A percentile compares a stretch with the other conserved stretches of the same genome.
These are phyloP conservation scores for Cervus canadensis DNA, from an alignment of 2,113 vertebrate genomes.

Conservation along the genomic window DNA sequence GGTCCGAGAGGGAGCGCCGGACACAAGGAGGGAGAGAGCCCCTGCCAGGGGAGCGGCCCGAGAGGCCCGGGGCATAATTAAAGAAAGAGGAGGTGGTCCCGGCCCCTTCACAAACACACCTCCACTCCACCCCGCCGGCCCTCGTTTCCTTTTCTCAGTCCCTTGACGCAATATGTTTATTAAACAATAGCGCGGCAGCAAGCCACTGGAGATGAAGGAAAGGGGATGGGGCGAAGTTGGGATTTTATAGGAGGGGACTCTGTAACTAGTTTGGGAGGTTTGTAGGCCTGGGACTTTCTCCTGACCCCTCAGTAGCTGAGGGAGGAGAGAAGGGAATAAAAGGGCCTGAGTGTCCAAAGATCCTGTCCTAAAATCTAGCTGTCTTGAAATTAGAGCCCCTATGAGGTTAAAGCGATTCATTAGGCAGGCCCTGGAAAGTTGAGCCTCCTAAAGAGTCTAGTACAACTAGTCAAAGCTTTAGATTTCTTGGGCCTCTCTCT, in stretches of 20 bases:
- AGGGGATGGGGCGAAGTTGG: background rate
- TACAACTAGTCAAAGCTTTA: constrained; percentile 86
- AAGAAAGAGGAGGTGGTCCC: constrained; percentile 42
- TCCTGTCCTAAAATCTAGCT: background rate
- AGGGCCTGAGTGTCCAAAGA: background rate
- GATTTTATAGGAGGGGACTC: background rate
- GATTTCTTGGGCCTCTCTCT: constrained; percentile 71
- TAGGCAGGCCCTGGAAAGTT: constrained; percentile 71
- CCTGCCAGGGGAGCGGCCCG: background rate
- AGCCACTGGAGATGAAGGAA: constrained; percentile 36
- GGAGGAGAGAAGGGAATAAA: background rate
- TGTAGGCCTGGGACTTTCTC: background rate
- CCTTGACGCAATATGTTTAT: constrained; percentile 65
- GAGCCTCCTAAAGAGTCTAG: constrained; percentile 84
- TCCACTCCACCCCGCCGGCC: constrained; percentile 35
- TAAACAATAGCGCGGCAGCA: constrained; percentile 39
- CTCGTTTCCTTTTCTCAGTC: constrained; percentile 56
- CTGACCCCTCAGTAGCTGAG: background rate
- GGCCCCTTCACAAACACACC: background rate
- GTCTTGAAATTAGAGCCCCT: background rate
- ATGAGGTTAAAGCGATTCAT: background rate
- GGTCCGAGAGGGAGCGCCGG: background rate
- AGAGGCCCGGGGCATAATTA: constrained; percentile 36
- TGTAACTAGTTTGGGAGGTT: background rate
- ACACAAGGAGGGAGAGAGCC: background rate